These are phyloP conservation scores for Nycticorax nycticorax DNA, from an alignment of 2,113 vertebrate genomes.

Conservation along the genomic window DNA sequence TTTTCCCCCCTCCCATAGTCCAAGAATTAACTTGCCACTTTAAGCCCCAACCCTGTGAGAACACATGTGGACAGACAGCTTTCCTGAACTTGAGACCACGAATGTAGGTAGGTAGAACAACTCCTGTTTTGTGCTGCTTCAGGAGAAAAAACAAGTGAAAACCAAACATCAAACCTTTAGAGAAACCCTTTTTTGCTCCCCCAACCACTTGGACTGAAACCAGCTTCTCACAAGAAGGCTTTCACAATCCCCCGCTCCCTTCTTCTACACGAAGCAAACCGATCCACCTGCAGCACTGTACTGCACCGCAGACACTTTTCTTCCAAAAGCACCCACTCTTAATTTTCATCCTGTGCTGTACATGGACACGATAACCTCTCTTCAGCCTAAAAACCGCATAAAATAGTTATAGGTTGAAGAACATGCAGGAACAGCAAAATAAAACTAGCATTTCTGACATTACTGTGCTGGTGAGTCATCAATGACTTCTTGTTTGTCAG, in stretches of 20 bases:
- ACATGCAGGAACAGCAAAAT: background rate
- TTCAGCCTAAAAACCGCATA: background rate
- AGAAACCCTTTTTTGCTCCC: background rate
- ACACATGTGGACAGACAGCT: rapidly evolving
- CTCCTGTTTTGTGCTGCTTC: background rate
- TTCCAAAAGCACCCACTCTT: background rate
- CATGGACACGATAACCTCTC: background rate
- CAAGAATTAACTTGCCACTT: background rate
- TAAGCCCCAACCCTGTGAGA: background rate
- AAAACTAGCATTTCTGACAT: background rate
- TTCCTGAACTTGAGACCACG: background rate
- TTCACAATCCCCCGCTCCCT: background rate
- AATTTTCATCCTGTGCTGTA: background rate
- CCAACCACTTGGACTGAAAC: background rate
- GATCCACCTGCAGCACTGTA: background rate
- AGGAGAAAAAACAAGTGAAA: background rate
- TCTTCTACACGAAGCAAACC: background rate
- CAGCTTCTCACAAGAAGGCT: background rate
- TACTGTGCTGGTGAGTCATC: background rate
- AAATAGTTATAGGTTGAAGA: background rate
- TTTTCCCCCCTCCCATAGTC: rapidly evolving
- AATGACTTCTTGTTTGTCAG: conserved; percentile 14
- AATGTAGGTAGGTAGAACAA: background rate
- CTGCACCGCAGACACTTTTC: background rate
- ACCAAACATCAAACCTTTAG: background rate